A percentile compares a stretch with the other conserved stretches of the same genome.
These are phyloP conservation scores for Acleris laterana DNA, from an alignment of 2,888 invertebrate genomes.

Conservation along the genomic window DNA sequence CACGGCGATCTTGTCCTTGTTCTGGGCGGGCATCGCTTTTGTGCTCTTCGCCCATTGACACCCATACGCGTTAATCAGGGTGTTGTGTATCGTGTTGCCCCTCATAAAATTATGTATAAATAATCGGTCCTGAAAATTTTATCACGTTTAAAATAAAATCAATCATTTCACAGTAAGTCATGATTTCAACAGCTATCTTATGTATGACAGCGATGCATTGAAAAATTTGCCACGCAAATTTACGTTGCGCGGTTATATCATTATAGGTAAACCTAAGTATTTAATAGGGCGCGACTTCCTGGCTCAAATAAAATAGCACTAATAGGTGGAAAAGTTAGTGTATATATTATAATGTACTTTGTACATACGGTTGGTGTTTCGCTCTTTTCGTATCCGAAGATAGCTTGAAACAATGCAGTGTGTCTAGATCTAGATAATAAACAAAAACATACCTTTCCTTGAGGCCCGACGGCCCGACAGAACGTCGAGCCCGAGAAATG, in stretches of 20 bases:
- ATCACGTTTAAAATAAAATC: not conserved
- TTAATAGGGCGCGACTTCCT: no score
- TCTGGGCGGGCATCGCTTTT: conserved; percentile 14
- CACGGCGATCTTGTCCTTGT: conserved; percentile 44
- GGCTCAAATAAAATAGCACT: no score
- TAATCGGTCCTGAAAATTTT: conserved; percentile 45
- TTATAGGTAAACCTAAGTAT: no score
- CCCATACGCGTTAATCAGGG: conserved; percentile 43
- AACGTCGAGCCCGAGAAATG: conserved; percentile 52
- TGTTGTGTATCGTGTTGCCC: conserved; percentile 39
- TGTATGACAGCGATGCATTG: no score
- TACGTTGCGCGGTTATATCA: no score
- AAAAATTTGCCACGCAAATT: no score
- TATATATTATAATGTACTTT: no score
- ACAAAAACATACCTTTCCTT: conserved; percentile 42
- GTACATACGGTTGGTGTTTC: no score
- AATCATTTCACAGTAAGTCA: no score
- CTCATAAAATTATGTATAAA: conserved; percentile 39
- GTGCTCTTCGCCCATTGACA: conserved; percentile 39
- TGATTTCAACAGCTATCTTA: no score
- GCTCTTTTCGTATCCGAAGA: no score
- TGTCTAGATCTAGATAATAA: not conserved
- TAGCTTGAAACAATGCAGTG: not conserved
- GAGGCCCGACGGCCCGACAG: conserved; percentile 39
- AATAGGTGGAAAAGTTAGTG: no score